Percentiles rank a stretch among this genome's conserved stretches.
Conservation (phyloP, 2,888 invertebrate species). For the Chymomyza amoena region DNA sequence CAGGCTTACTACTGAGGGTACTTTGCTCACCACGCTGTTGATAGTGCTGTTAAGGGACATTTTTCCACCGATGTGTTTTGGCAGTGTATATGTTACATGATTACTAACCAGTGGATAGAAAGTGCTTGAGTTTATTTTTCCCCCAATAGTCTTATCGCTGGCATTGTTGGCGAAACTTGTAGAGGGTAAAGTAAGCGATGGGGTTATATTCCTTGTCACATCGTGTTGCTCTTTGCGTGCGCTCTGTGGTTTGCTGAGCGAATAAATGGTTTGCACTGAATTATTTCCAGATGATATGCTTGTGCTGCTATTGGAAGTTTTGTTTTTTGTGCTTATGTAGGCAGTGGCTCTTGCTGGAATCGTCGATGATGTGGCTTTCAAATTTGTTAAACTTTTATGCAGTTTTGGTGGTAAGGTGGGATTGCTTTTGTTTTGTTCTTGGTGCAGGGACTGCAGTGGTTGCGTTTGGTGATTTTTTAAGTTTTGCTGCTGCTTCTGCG, state of each 20-base stretch:
- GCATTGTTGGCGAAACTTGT: conserved; percentile 47
- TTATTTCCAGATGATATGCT: conserved; percentile 31
- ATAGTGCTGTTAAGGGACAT: conserved; percentile 77
- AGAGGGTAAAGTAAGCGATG: conserved; percentile 75
- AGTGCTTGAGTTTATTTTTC: conserved; percentile 77
- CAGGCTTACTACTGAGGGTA: conserved; percentile 78
- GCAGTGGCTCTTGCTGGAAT: conserved; percentile 10
- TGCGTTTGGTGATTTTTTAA: conserved; percentile 57
- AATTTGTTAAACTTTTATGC: conserved; percentile 78
- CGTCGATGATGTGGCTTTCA: conserved; percentile 63
- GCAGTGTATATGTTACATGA: conserved; percentile 78
- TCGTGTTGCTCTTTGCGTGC: conserved; percentile 12
- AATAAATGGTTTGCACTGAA: conserved; percentile 72
- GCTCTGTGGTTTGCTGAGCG: conserved; percentile 61
- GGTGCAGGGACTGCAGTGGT: conserved; percentile 43
- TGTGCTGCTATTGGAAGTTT: conserved; percentile 35
- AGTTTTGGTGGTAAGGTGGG: conserved; percentile 79
- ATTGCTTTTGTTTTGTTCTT: conserved; percentile 60
- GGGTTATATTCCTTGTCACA: conserved; percentile 64
- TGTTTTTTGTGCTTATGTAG: conserved; percentile 37
- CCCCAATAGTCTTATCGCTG: conserved; percentile 41
- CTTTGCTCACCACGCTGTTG: conserved; percentile 78
- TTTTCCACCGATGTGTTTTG: conserved; percentile 77
- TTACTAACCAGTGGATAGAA: conserved; percentile 77
- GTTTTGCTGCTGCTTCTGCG: conserved; percentile 73